A percentile compares a stretch with the other conserved stretches of the same genome.
Evolutionary conservation across 2,113 vertebrate genomes (phyloP).

Genomic region (Callipepla squamata): DNA sequence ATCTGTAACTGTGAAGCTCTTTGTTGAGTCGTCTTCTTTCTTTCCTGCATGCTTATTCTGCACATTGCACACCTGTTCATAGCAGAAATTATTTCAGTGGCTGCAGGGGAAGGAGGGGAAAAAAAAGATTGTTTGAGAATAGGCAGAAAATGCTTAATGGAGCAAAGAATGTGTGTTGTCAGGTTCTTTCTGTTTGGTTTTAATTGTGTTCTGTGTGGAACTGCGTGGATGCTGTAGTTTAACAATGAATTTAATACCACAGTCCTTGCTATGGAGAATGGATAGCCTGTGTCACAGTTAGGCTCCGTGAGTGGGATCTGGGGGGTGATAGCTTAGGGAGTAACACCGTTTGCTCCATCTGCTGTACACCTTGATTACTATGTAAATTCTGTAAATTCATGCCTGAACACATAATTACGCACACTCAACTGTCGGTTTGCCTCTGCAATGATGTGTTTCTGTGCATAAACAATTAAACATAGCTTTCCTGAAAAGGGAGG

Average conservation of each 20-base stretch:
- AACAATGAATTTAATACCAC: background rate
- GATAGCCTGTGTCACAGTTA: background rate
- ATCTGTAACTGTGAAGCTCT: background rate
- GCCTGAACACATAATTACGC: background rate
- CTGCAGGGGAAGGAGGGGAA: background rate
- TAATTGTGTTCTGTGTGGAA: background rate
- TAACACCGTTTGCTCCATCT: background rate
- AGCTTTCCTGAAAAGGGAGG: background rate
- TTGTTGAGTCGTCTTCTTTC: background rate
- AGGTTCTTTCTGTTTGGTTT: conserved; percentile 16
- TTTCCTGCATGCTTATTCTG: conserved; percentile 17
- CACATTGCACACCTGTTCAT: conserved; percentile 11
- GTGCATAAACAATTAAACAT: conserved; percentile 20
- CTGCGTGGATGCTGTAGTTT: background rate
- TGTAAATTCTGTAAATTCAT: conserved; percentile 40
- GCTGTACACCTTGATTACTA: conserved; percentile 8
- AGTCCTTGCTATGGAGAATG: background rate
- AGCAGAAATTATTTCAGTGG: background rate
- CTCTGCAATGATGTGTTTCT: background rate
- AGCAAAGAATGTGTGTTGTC: background rate
- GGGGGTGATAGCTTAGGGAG: background rate
- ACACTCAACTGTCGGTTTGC: background rate
- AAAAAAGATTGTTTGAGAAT: background rate
- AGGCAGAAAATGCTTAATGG: background rate
- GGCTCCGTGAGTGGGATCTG: background rate